Evolutionary conservation across 2,888 invertebrate genomes (phyloP), one percentile per base, ranked within the genome.

Genomic region (Copidosoma aretas): DNA sequence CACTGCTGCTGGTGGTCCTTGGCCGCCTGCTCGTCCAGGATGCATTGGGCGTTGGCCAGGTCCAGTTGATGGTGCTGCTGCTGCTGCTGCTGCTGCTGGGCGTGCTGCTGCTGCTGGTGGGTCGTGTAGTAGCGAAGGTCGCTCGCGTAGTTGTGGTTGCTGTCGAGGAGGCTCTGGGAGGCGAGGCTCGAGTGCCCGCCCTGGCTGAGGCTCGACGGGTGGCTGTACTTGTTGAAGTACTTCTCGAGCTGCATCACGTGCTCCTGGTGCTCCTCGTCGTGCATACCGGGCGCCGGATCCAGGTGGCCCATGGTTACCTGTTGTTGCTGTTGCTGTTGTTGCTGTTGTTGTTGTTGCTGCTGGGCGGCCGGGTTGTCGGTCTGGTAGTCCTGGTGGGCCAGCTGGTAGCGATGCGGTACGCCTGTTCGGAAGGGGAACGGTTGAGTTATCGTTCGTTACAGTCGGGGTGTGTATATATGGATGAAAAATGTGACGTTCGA

Each of bases 61-160:
- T 83, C 83, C 32, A 81, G 58, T 61, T 84, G 83, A 1, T 80
- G 79, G 73, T 83, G 79, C 73, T 82, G 82, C 22, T 61, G 66
- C 53, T 79, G 78, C 70, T 82, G 81, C 57, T 81, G 61, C 57
- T 83, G 82, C 56, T 80, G 79, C 73, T 82, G 82, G n/a, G n/a
- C n/a, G n/a, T 41, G 77, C 41, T 56, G 64, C 56, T 80, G 79
- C 73, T 82, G 82, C 51, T 82, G 60, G 58, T 82, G 81, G 41
- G 82, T 77, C 12, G 80, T 76, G 61, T 83, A 83, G 59, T 84
- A 83, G 60, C 84, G 81, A 73, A 84, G 71, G 73, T 84, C 84
- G 67, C 83, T 82, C n/a, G 83, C 83, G 65, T 85, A 85, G 77
- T 88, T 88, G 79, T 88, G 88, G 77, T 88, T 88, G 61, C 87